phyloP scores from a whole-genome alignment of 2,888 invertebrate species.

The Helleia helle region DNA sequence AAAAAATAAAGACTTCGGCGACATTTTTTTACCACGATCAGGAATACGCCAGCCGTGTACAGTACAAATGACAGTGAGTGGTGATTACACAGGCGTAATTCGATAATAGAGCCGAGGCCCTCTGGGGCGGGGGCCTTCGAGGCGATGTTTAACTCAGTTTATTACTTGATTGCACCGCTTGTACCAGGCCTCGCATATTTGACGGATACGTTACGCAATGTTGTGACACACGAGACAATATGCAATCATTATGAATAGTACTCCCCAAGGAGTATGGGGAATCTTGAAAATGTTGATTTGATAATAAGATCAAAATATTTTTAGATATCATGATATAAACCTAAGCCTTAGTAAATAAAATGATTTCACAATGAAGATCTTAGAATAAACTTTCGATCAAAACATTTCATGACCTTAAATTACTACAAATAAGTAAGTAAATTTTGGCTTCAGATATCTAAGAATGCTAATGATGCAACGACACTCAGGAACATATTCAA shows the following conservation, averaged over 20 bases:
- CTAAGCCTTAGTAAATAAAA: too few species aligned
- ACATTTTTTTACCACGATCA: constrained; percentile 28
- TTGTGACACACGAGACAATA: constrained; percentile 16
- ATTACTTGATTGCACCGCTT: constrained; percentile 55
- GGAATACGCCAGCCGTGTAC: constrained; percentile 15
- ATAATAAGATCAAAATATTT: too few species aligned
- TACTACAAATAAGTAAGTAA: too few species aligned
- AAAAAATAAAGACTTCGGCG: neutral
- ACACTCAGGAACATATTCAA: too few species aligned
- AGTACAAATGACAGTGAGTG: constrained; percentile 39
- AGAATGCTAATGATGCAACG: too few species aligned
- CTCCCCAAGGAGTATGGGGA: neutral
- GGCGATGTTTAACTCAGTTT: constrained; percentile 44
- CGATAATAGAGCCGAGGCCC: constrained; percentile 46
- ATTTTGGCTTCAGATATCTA: too few species aligned
- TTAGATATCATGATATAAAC: too few species aligned
- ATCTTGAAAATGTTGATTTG: neutral
- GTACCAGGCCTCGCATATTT: constrained; percentile 26
- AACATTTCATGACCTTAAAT: too few species aligned
- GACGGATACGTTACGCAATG: constrained; percentile 16
- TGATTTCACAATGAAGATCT: too few species aligned
- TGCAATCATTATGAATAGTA: neutral
- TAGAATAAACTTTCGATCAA: too few species aligned
- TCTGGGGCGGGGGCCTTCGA: constrained; percentile 21
- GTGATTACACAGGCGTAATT: constrained; percentile 62